Conservation (phyloP, 2,888 invertebrate genomes). For the Epicampocera succincta region DNA sequence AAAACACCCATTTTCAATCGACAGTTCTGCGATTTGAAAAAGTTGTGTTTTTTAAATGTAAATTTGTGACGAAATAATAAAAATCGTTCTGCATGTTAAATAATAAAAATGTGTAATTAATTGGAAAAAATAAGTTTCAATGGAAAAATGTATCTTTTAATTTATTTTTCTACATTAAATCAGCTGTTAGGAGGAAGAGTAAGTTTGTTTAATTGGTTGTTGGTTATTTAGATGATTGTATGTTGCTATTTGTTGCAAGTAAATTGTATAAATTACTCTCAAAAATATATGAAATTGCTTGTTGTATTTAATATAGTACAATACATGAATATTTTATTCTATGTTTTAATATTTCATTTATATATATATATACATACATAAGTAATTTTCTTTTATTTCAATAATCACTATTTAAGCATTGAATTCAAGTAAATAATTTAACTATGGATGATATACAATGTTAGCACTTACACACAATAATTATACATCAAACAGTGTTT, state of each 20-base stretch:
- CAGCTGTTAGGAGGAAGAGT: slow-evolving; percentile 24
- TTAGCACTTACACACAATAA: no score
- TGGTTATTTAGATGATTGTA: slow-evolving; percentile 50
- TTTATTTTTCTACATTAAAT: slow-evolving; percentile 5
- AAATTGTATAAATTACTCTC: slow-evolving; percentile 70
- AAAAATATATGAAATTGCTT: slow-evolving; percentile 67
- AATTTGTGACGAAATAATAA: neutral
- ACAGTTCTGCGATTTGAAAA: no score
- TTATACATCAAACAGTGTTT: neutral
- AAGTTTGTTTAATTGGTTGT: slow-evolving; percentile 27
- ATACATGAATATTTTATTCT: slow-evolving; percentile 20
- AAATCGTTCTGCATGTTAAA: no score
- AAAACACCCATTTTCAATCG: no score
- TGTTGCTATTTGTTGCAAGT: slow-evolving; percentile 64
- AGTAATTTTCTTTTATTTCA: slow-evolving; percentile 9
- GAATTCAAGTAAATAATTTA: neutral
- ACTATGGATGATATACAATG: neutral
- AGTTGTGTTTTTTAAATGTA: no score
- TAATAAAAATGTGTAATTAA: neutral
- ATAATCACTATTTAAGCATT: slow-evolving; percentile 35
- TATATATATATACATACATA: no score
- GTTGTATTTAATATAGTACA: slow-evolving; percentile 36
- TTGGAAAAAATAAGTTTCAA: neutral
- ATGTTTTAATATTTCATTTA: slow-evolving; percentile 12
- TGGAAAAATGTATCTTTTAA: no score